A percentile compares a stretch with the other conserved stretches of the same genome.
Evolutionary conservation across 2,113 vertebrate genomes (phyloP).

Genomic region (Ictidomys tridecemlineatus): DNA sequence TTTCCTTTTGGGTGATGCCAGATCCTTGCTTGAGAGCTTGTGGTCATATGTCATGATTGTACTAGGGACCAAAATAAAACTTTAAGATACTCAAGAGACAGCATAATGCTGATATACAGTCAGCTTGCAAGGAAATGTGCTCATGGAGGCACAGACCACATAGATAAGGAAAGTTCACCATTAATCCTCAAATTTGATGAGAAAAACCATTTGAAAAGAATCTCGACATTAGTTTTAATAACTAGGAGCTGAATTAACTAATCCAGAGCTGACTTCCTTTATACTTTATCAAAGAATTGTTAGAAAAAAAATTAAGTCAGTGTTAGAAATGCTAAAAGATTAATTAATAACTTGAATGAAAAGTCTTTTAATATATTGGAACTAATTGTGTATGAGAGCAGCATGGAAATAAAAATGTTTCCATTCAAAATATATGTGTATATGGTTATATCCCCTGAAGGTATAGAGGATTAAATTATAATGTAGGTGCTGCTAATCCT

Average conservation of each 20-base stretch:
- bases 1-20: not conserved
- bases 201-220: constrained; percentile 31
- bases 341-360: not conserved
- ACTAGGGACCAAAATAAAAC: constrained; percentile 10
- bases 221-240: constrained; percentile 10
- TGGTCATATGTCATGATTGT: not conserved
- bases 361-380: not conserved
- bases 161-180: not conserved
- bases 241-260: not conserved
- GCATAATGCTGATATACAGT: not conserved
- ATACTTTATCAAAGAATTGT: not conserved
- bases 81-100: not conserved
- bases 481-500: not conserved
- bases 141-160: not conserved
- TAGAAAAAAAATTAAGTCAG: constrained; percentile 41
- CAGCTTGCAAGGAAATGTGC: not conserved
- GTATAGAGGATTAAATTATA: constrained; percentile 2
- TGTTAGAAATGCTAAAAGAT: constrained; percentile 48
- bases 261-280: constrained; percentile 27
- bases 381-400: constrained; percentile 21
- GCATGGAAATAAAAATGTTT: constrained; percentile 33
- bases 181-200: constrained; percentile 37
- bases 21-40: constrained; percentile 9
- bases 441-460: not conserved
- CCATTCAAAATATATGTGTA: not conserved